These are phyloP conservation scores for Coccyzus lansbergi DNA, from an alignment of 2,797 vertebrate species.

Conservation along the genomic window DNA sequence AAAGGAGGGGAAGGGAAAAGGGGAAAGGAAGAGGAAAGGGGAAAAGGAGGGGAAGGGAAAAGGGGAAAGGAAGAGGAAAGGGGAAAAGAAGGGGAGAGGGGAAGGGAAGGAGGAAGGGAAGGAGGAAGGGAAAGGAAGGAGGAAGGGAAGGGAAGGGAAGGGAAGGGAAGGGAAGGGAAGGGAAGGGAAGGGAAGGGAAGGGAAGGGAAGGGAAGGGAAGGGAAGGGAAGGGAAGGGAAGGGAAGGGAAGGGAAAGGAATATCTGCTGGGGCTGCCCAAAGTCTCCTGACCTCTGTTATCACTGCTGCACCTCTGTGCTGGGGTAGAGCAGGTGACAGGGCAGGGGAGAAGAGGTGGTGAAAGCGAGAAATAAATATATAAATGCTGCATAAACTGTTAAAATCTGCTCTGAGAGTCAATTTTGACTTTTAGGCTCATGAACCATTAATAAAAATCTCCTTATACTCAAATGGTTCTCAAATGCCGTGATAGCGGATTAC, in stretches of 20 bases:
- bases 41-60: too few relatives aligned
- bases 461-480: constrained; percentile 80
- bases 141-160: too few relatives aligned
- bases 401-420: constrained; percentile 70
- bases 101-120: neutral
- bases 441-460: constrained; percentile 86
- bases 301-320: neutral
- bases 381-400: constrained; percentile 36
- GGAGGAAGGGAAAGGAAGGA: too few relatives aligned
- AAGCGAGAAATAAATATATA: neutral
- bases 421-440: constrained; percentile 76
- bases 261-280: neutral
- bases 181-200: too few relatives aligned
- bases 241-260: too few relatives aligned
- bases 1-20: too few relatives aligned
- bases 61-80: too few relatives aligned
- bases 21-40: fast-evolving
- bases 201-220: fast-evolving
- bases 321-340: neutral
- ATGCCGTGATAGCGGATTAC: constrained; percentile 82
- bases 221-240: neutral
- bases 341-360: neutral
- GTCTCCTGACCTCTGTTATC: neutral
- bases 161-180: neutral
- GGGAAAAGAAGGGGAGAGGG: too few relatives aligned